phyloP scores from a whole-genome alignment of 2,797 vertebrate species.

The Chaunax sp. region DNA sequence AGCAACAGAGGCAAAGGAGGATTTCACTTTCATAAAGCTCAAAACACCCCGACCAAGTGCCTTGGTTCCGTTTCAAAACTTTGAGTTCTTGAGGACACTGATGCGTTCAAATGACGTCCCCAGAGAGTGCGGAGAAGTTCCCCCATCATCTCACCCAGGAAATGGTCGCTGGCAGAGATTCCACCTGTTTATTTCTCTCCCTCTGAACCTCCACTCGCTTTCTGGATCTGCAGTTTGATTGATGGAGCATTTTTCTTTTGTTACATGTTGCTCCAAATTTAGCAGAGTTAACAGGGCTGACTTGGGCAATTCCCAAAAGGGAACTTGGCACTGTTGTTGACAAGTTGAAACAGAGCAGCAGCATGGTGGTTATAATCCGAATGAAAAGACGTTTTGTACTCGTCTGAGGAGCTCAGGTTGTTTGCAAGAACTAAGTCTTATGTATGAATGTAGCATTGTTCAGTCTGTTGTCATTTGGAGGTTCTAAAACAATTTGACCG shows the following conservation, averaged over 20 bases:
- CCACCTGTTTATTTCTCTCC: slow-evolving; percentile 72
- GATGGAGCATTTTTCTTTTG: slow-evolving; percentile 76
- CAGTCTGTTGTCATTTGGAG: slow-evolving; percentile 35
- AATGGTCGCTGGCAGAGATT: slow-evolving; percentile 70
- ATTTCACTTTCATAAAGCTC: slow-evolving; percentile 70
- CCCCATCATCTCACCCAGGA: slow-evolving; percentile 77
- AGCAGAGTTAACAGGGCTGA: slow-evolving; percentile 73
- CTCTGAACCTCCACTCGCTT: slow-evolving; percentile 45
- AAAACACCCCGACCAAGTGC: slow-evolving; percentile 56
- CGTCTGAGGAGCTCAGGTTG: slow-evolving; percentile 39
- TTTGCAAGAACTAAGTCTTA: slow-evolving; percentile 51
- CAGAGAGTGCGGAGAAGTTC: slow-evolving; percentile 65
- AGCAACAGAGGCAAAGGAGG: slow-evolving; percentile 66
- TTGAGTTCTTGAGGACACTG: slow-evolving; percentile 61
- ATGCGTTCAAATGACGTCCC: slow-evolving; percentile 72
- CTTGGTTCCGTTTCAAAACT: slow-evolving; percentile 65
- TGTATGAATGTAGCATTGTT: slow-evolving; percentile 42
- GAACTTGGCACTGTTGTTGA: slow-evolving; percentile 60
- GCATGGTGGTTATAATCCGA: slow-evolving; percentile 51
- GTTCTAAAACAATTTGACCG: slow-evolving; percentile 28
- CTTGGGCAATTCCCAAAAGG: slow-evolving; percentile 70
- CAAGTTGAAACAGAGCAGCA: slow-evolving; percentile 67
- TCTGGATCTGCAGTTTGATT: slow-evolving; percentile 68
- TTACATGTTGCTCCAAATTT: slow-evolving; percentile 75
- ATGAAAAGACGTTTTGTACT: slow-evolving; percentile 59